phyloP scores from a whole-genome alignment of 2,797 vertebrate species.

The Heterohyrax brucei region DNA sequence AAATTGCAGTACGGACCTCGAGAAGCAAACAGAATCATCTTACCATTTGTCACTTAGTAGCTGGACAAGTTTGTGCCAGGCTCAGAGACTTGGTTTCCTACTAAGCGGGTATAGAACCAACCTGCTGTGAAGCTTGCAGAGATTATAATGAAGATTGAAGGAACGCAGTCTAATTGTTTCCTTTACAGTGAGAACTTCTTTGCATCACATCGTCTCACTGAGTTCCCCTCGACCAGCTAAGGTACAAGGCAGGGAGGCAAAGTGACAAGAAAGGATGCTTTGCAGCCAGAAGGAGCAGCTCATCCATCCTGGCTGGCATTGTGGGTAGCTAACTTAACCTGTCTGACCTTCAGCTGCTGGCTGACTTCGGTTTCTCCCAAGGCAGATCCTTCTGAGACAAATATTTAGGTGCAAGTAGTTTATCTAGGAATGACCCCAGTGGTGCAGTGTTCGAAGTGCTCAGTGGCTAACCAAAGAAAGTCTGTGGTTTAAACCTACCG shows the following conservation, averaged over 20 bases:
- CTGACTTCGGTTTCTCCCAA: background rate
- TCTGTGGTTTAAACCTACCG: background rate
- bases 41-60: background rate
- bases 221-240: background rate
- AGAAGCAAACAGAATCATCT: background rate
- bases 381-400: background rate
- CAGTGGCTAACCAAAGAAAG: background rate
- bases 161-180: background rate
- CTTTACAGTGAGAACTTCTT: background rate
- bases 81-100: background rate
- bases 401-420: background rate
- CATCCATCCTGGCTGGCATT: background rate
- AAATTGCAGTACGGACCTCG: background rate
- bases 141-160: fast-evolving
- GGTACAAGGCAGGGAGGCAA: background rate
- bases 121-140: background rate
- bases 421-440: background rate
- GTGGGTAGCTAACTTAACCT: background rate
- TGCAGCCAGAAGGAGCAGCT: background rate
- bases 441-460: background rate
- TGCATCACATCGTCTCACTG: background rate
- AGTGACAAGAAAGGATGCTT: background rate
- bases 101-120: background rate
- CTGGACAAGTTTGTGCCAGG: background rate
- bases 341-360: background rate